Percentiles rank a stretch among this genome's conserved stretches.
These are phyloP conservation scores for Aphelinus atriplicis DNA, from an alignment of 1,140 invertebrate species.

Conservation along the genomic window DNA sequence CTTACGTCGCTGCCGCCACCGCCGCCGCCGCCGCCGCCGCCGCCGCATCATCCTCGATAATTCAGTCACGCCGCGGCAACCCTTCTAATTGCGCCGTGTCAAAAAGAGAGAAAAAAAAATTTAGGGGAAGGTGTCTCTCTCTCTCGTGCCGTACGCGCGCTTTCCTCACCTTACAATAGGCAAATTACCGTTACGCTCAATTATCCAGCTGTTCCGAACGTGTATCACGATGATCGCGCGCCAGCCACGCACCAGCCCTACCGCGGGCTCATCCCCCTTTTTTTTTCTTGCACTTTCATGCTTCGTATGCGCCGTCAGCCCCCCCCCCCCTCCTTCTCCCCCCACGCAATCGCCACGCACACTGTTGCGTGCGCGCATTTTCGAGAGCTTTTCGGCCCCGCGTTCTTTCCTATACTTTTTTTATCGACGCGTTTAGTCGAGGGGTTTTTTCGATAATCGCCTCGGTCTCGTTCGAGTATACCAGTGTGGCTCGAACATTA, in stretches of 20 bases:
- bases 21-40: conserved; percentile 34
- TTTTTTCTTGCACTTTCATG: conserved; percentile 31
- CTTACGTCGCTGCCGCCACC: conserved; percentile 38
- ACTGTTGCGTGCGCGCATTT: neutral
- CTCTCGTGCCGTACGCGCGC: conserved; percentile 14
- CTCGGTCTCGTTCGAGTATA: no score
- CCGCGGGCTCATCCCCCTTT: neutral
- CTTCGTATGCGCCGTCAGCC: neutral
- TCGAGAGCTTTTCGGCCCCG: neutral
- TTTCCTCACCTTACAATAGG: neutral
- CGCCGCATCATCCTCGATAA: conserved; percentile 49
- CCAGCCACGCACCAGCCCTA: no score
- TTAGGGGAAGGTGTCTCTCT: conserved; percentile 33
- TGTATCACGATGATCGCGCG: no score
- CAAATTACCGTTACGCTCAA: conserved; percentile 28
- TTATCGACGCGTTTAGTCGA: no score
- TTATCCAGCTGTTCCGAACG: conserved; percentile 28
- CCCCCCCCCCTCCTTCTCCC: no score
- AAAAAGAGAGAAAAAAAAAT: conserved; percentile 13
- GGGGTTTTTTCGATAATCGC: no score
- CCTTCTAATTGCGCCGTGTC: conserved; percentile 28
- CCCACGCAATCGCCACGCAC: no score
- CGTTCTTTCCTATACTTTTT: conserved; percentile 8
- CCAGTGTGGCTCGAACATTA: no score
- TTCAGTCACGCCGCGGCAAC: conserved; percentile 34